These are phyloP conservation scores for Baryphthengus martii DNA, from an alignment of 2,113 vertebrate species.

Conservation along the genomic window DNA sequence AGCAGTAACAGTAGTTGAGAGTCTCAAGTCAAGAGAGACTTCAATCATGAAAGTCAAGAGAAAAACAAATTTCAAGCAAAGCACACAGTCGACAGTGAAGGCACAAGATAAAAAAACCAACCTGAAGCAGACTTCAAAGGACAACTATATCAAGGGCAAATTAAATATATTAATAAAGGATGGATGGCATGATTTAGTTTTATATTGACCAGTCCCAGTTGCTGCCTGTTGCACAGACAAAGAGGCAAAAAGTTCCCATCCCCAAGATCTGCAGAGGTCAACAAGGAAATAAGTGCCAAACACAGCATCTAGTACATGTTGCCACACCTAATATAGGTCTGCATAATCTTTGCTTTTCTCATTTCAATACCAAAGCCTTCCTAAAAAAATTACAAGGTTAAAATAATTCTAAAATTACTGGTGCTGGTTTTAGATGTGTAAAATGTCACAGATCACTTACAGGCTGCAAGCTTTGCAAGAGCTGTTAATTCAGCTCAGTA, in stretches of 20 bases:
- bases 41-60: background rate
- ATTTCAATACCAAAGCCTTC: background rate
- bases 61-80: background rate
- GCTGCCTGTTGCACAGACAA: background rate
- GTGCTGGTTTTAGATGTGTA: too few species aligned
- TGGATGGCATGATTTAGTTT: background rate
- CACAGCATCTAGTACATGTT: background rate
- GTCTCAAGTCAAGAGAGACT: background rate
- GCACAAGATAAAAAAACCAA: background rate
- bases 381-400: background rate
- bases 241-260: background rate
- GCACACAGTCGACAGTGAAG: fast-evolving
- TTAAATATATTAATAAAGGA: background rate
- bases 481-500: background rate
- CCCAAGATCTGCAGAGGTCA: background rate
- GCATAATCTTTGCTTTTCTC: background rate
- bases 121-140: background rate
- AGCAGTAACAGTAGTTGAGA: background rate
- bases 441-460: background rate
- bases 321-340: background rate
- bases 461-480: background rate
- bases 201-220: background rate
- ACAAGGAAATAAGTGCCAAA: background rate
- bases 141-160: background rate
- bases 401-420: background rate